These are phyloP conservation scores for Drosophila kohkoa DNA, from an alignment of 1,140 invertebrate species.

Conservation along the genomic window DNA sequence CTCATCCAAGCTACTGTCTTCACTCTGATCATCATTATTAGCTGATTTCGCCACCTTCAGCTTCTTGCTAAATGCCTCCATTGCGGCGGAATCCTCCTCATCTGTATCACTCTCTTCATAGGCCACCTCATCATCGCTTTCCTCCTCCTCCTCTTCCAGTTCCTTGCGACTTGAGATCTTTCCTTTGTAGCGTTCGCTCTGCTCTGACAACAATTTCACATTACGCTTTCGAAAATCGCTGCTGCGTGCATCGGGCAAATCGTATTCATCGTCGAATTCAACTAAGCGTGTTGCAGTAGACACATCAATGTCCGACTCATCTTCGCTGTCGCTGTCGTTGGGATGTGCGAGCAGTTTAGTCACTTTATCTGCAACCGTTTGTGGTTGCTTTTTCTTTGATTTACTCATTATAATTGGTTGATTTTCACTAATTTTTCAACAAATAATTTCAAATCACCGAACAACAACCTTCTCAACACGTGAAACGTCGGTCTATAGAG, in stretches of 20 bases:
- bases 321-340: slow-evolving; percentile 65
- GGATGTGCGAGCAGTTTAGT: slow-evolving; percentile 63
- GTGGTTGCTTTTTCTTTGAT: slow-evolving; percentile 54
- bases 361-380: slow-evolving; percentile 75
- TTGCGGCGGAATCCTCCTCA: slow-evolving; percentile 47
- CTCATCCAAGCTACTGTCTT: slow-evolving; percentile 11
- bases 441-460: slow-evolving; percentile 6
- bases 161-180: slow-evolving; percentile 88
- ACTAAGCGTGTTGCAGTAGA: slow-evolving; percentile 60
- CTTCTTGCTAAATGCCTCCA: slow-evolving; percentile 50
- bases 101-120: slow-evolving; percentile 78
- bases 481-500: slow-evolving; percentile 16
- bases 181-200: slow-evolving; percentile 90
- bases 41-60: slow-evolving; percentile 16
- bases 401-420: slow-evolving; percentile 60
- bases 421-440: slow-evolving; percentile 32
- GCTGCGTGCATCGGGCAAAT: slow-evolving; percentile 86
- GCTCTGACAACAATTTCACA: slow-evolving; percentile 88
- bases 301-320: slow-evolving; percentile 65
- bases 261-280: slow-evolving; percentile 86
- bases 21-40: not conserved
- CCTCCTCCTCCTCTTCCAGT: slow-evolving; percentile 64
- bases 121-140: slow-evolving; percentile 46
- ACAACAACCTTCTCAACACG: slow-evolving; percentile 21
- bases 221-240: slow-evolving; percentile 89